A percentile compares a stretch with the other conserved stretches of the same genome.
Evolutionary conservation across 2,797 vertebrate genomes (phyloP).

Genomic region (Margarornis squamiger): DNA sequence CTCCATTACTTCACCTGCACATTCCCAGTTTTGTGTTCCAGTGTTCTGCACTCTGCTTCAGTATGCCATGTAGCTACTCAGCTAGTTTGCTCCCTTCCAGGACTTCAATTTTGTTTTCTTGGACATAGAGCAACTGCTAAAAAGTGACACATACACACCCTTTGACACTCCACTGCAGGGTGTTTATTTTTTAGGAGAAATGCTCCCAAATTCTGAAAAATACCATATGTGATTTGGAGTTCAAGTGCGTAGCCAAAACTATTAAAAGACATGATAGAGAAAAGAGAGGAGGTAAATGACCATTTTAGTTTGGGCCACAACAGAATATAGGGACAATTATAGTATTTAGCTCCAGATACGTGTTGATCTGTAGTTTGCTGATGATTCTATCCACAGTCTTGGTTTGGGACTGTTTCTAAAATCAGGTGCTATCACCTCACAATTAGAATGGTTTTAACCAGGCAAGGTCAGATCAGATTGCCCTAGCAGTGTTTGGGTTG

Average conservation of each 20-base stretch:
- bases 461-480: constrained; percentile 29
- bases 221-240: background rate
- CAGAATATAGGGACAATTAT: background rate
- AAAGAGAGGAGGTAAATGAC: background rate
- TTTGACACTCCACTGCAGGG: background rate
- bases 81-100: background rate
- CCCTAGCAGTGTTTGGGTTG: constrained; percentile 42
- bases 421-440: constrained; percentile 7
- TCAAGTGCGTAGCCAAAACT: background rate
- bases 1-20: background rate
- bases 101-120: background rate
- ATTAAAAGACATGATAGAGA: background rate
- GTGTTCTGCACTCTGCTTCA: background rate
- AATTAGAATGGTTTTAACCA: constrained; percentile 15
- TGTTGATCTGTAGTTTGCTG: background rate
- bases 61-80: background rate
- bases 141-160: background rate
- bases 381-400: background rate
- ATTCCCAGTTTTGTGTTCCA: background rate
- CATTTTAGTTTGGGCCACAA: background rate
- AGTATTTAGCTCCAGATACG: background rate
- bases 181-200: background rate
- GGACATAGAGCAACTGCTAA: background rate
- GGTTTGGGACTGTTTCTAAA: constrained; percentile 23
- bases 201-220: background rate